A percentile compares a stretch with the other conserved stretches of the same genome.
Evolutionary conservation across 2,797 vertebrate genomes (phyloP).

Genomic region (Parauchenoglanis ngamensis): DNA sequence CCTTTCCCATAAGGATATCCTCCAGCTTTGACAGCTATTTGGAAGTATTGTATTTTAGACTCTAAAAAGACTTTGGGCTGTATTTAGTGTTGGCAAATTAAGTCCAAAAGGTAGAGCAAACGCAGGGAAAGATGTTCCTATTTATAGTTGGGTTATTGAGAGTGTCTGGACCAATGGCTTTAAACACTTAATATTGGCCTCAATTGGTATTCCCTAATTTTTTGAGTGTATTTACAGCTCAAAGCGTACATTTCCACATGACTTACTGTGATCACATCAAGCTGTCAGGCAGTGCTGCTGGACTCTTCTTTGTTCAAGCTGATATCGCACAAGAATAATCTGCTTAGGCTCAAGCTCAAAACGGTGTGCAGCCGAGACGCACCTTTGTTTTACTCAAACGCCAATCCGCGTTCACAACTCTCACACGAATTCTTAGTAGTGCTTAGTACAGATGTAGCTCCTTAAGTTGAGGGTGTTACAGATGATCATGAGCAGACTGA

Average conservation of each 20-base stretch:
- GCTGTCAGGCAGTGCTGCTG: not conserved
- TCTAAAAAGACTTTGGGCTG: not conserved
- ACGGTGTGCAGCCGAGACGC: not conserved
- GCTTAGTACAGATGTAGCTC: not conserved
- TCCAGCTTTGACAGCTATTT: slow-evolving; percentile 2
- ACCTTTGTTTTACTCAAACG: not conserved
- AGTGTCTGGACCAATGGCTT: not conserved
- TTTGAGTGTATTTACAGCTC: not conserved
- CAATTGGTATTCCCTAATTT: not conserved
- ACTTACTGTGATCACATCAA: not conserved
- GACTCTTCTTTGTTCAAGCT: not conserved
- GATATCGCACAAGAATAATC: not conserved
- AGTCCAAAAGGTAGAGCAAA: not conserved
- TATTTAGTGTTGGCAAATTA: not conserved
- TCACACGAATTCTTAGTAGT: not conserved
- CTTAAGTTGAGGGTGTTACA: not conserved
- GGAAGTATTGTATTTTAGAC: not conserved
- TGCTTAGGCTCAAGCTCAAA: not conserved
- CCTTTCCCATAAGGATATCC: slow-evolving; percentile 27
- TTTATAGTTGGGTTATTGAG: not conserved
- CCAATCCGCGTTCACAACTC: not conserved
- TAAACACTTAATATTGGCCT: not conserved
- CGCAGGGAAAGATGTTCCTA: not conserved
- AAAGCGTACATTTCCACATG: not conserved
- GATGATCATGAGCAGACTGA: not conserved